Conservation (phyloP, 2,797 vertebrate species). For the Calcarius lapponicus region DNA sequence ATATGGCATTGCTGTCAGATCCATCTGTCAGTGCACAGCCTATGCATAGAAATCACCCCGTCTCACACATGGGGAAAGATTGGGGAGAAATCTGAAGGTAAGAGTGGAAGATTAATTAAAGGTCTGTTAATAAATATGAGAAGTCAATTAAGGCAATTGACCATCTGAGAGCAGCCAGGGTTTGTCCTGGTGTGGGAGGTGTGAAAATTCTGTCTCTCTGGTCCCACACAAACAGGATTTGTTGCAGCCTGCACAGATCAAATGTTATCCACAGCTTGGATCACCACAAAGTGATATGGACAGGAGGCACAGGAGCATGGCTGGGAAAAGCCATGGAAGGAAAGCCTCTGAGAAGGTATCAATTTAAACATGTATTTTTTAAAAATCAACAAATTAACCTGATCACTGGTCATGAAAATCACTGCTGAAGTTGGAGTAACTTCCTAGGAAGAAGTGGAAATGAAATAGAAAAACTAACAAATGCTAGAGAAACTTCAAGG, state of each 20-base stretch:
- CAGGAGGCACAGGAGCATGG: background rate
- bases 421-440: background rate
- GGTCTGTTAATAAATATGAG: background rate
- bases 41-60: background rate
- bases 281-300: background rate
- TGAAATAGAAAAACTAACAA: background rate
- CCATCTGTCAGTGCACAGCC: slow-evolving; percentile 36
- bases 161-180: background rate
- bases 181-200: background rate
- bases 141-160: background rate
- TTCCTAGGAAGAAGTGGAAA: background rate
- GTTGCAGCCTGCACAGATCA: background rate
- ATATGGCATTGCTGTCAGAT: slow-evolving; percentile 40
- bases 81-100: background rate
- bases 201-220: background rate
- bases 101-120: background rate
- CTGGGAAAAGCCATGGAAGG: background rate
- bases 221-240: background rate
- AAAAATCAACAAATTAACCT: background rate
- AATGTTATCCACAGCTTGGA: background rate
- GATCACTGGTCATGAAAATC: background rate
- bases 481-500: background rate
- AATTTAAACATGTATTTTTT: fast-evolving
- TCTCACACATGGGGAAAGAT: background rate
- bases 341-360: background rate